Conservation (phyloP, 2,113 vertebrate genomes). For the Nymphicus hollandicus region DNA sequence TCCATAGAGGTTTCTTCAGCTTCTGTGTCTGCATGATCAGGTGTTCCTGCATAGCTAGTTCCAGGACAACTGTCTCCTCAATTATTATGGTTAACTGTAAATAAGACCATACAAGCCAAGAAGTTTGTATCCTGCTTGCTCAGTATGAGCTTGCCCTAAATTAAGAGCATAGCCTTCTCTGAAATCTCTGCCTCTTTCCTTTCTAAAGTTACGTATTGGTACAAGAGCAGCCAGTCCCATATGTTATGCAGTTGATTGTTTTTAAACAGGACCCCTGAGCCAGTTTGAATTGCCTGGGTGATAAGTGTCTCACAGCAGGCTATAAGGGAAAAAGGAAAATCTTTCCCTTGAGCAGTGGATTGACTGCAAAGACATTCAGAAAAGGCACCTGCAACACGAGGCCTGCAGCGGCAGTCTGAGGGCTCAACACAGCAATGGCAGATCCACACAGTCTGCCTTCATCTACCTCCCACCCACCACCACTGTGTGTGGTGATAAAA, state of each 20-base stretch:
- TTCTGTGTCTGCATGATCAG: constrained; percentile 58
- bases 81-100: constrained; percentile 69
- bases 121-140: not conserved
- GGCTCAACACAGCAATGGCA: fast-evolving
- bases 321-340: not conserved
- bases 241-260: not conserved
- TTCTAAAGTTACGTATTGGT: not conserved
- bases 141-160: not conserved
- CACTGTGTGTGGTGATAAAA: fast-evolving
- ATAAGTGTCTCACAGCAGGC: constrained; percentile 7
- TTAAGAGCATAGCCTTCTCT: not conserved
- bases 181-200: not conserved
- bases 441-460: not conserved
- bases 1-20: constrained; percentile 60
- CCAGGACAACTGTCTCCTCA: constrained; percentile 59
- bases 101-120: not conserved
- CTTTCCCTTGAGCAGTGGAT: not conserved
- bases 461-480: not conserved
- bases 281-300: not conserved
- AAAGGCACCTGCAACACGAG: not conserved
- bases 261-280: constrained; percentile 17
- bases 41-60: constrained; percentile 55
- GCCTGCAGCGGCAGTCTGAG: not conserved
- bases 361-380: not conserved
- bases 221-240: not conserved